Evolutionary conservation across 1,140 invertebrate species (phyloP), one percentile per base, ranked within the genome.

Genomic region (Manduca sexta): DNA sequence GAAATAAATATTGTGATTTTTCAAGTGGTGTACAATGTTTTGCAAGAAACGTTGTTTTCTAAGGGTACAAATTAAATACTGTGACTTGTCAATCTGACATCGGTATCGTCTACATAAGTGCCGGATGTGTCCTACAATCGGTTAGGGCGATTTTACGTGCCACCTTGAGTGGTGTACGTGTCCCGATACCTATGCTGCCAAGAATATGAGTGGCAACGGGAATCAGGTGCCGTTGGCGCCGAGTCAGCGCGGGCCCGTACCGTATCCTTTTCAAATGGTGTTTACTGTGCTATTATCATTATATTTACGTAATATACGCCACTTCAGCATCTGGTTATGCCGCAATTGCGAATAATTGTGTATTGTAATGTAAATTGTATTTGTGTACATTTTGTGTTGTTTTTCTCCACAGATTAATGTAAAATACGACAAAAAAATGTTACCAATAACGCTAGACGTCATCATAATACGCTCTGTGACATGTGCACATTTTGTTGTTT

Each of bases 111-210:
- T 80, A 75, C 71, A 64, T 82, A 75, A 73, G 65, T 82, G 82
- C 79, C 82, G 82, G 79, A 85, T 85, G 81, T 83, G 77, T 85
- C 77, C 82, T 83, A 85, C 74, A 83, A 83, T 83, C 76, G 65
- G 75, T 75, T 83, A 85, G 74, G 74, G 72, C 76, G 79, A 79
- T 72, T 76, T 75, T 76, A 74, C 76, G 75, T 79, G 81, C 79
- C 79, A 81, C 79, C 81, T 83, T 72, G 77, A 84, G 79, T 80
- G 81, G 81, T 83, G 68, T 83, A 84, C 79, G 77, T 84, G 75
- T 83, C 74, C 70, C 67, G 66, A 83, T 69, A 84, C 77, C 77
- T 84, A 84, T 84, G 81, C 76, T 79, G 76, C 76, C 80, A 59
- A 82, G 74, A 81, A 67, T 74, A 84, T 84, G 81, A 84, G 78